These are phyloP conservation scores for Gymnocephalus cernua DNA, from an alignment of 2,113 vertebrate species.

Conservation along the genomic window DNA sequence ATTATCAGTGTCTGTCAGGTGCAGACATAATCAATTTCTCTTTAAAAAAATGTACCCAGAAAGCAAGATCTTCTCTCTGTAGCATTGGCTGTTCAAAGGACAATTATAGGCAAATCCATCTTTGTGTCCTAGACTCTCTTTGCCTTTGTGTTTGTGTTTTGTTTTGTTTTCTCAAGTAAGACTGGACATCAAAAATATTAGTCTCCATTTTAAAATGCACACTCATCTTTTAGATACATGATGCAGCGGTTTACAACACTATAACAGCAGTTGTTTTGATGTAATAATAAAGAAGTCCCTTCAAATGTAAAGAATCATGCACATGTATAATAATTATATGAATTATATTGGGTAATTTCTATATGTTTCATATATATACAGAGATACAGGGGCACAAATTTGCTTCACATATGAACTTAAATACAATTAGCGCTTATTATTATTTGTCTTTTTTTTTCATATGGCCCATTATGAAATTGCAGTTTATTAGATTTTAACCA, in stretches of 20 bases:
- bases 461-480: background rate
- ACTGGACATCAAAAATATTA: background rate
- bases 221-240: background rate
- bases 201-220: background rate
- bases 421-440: background rate
- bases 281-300: background rate
- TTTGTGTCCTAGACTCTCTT: background rate
- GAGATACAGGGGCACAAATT: background rate
- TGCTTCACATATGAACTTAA: background rate
- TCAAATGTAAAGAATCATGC: background rate
- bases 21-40: constrained; percentile 22
- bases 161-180: background rate
- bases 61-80: background rate
- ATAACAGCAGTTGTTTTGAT: background rate
- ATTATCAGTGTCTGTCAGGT: constrained; percentile 40
- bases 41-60: background rate
- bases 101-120: background rate
- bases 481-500: background rate
- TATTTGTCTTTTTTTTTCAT: background rate
- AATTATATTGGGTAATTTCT: background rate
- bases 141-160: background rate
- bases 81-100: background rate
- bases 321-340: background rate
- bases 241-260: background rate
- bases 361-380: background rate